Conservation (phyloP, 2,113 vertebrate species). For the Trichomycterus rosablanca region DNA sequence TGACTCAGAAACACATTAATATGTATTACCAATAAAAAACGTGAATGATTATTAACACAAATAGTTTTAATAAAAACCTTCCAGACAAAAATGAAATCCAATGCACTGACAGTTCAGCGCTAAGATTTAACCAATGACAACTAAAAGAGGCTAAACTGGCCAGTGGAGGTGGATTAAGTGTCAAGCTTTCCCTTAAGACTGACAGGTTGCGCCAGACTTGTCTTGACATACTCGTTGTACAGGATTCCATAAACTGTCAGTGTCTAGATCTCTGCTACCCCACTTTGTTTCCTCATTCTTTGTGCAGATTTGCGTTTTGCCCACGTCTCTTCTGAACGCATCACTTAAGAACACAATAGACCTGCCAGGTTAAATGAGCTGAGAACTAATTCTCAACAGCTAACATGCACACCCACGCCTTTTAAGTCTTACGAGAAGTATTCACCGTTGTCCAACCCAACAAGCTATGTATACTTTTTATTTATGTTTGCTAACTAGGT, state of each 20-base stretch:
- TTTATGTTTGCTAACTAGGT: too few relatives aligned
- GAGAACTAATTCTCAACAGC: slow-evolving; percentile 24
- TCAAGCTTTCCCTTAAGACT: slow-evolving; percentile 18
- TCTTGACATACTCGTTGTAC: slow-evolving; percentile 40
- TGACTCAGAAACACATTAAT: slow-evolving; percentile 13
- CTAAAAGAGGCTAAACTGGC: background rate
- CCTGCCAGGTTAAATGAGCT: slow-evolving; percentile 50
- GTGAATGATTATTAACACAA: too few relatives aligned
- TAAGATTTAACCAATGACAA: too few relatives aligned
- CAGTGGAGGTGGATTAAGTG: slow-evolving; percentile 3
- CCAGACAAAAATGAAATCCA: too few relatives aligned
- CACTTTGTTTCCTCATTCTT: slow-evolving; percentile 65
- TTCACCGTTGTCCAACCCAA: background rate
- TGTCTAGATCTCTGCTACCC: slow-evolving; percentile 18
- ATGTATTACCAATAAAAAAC: background rate
- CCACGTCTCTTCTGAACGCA: slow-evolving; percentile 33
- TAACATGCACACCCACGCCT: slow-evolving; percentile 36
- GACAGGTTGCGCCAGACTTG: slow-evolving; percentile 24
- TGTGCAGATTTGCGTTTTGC: slow-evolving; percentile 27
- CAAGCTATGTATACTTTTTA: background rate
- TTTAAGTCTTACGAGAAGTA: slow-evolving; percentile 3
- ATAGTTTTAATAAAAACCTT: too few relatives aligned
- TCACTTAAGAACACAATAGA: slow-evolving; percentile 47
- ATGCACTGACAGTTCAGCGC: too few relatives aligned
- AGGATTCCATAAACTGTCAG: slow-evolving; percentile 47